Evolutionary conservation across 2,797 vertebrate species (phyloP), one percentile per base, ranked within the genome.

Genomic region (Falco columbarius): DNA sequence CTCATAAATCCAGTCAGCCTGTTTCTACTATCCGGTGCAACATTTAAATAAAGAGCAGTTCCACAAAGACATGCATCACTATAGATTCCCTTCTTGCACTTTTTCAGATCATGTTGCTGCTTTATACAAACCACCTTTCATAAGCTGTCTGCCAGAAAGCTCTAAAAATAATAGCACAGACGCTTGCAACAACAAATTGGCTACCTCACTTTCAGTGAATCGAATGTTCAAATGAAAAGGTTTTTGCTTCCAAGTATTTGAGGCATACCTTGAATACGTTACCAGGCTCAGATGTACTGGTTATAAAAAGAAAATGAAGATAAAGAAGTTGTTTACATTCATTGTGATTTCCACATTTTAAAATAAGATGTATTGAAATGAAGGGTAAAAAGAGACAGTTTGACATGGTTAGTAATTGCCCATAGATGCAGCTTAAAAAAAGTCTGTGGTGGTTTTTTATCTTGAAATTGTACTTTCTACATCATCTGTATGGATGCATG

Each of bases 81-180:
- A 95, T 95, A 95, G 94, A 96, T 89, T 93, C 92, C 81, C 85
- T 95, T 92, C 96, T 94, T 97, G 42, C 68, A 91, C 86, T 84
- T 94, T 96, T 92, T 76, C 94, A 95, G 95, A 95, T 97, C 90
- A 95, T 90, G 72, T 95, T 96, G 86, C 88, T 97, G 91, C 92
- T 97, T 96, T 72, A 36, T 92, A 94, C 90, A 95, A 95, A 77
- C 94, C 95, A 97, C 86, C 87, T 97, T 97, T 97, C 92, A 95
- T 93, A 89, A 97, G 84, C 89, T 97, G 91, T 94, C 97, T 98
- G 94, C 94, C 88, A 97, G 38, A 75, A 97, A 97, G 76, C 84
- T 95, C 93, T 96, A 97, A 97, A 97, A 98, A 98, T 97, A 98
- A 98, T 97, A 97, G 96, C 95, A 96, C 92, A 97, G 94, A 97